These are phyloP conservation scores for Kryphioiulus occultus DNA, from an alignment of 2,888 invertebrate genomes.

Conservation along the genomic window DNA sequence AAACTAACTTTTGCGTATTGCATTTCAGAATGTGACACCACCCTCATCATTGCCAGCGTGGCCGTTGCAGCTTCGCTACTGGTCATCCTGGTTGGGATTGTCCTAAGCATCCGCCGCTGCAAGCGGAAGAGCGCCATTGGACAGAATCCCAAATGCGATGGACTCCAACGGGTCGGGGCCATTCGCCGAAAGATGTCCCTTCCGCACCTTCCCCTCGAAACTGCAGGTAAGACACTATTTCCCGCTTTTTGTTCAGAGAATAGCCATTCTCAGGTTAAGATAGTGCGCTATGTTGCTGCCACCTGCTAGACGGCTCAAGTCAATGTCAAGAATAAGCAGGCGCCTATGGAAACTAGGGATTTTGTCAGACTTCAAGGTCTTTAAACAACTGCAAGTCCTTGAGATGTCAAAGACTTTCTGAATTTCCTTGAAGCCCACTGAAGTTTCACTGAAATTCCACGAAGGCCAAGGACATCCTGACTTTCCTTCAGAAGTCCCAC, in stretches of 20 bases:
- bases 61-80: background rate
- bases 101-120: constrained; percentile 29
- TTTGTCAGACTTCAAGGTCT: too few species aligned
- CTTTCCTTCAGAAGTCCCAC: too few species aligned
- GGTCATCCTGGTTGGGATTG: background rate
- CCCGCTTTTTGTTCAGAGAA: background rate
- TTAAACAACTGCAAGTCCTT: too few species aligned
- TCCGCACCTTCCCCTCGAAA: background rate
- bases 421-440: too few species aligned
- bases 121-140: background rate
- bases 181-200: constrained; percentile 43
- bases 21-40: background rate
- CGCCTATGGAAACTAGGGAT: too few species aligned
- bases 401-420: too few species aligned
- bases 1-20: background rate
- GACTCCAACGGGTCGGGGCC: constrained; percentile 11
- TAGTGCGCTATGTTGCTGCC: too few species aligned
- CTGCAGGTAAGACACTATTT: background rate
- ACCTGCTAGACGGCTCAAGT: too few species aligned
- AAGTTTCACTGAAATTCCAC: too few species aligned
- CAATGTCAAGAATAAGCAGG: too few species aligned
- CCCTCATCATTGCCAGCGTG: constrained; percentile 40
- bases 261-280: too few species aligned
- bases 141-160: background rate
- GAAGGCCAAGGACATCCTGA: too few species aligned